Evolutionary conservation across 64 coral and sea anemone genomes (phyloP).

Genomic region (Dendronephthya gigantea): DNA sequence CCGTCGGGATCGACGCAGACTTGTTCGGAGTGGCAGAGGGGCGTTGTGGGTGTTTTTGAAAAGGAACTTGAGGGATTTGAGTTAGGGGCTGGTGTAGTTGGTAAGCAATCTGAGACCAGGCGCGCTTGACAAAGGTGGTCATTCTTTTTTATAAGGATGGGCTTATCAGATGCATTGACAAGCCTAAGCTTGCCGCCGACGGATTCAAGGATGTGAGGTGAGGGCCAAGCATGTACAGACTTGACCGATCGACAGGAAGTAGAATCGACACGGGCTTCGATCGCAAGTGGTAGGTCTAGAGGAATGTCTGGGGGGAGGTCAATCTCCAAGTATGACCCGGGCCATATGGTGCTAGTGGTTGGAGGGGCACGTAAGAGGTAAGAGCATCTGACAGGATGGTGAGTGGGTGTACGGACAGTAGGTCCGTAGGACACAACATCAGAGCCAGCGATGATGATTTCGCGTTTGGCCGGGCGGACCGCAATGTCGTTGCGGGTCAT

Average conservation of each 20-base stretch:
- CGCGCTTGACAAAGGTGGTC: conserved; percentile 38
- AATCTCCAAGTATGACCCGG: conserved; percentile 29
- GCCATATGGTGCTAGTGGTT: conserved; percentile 32
- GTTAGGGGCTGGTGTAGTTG: not conserved
- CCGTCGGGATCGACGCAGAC: not conserved
- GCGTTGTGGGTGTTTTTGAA: not conserved
- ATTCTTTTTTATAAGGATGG: not conserved
- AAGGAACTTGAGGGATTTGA: not conserved
- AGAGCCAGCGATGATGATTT: conserved; percentile 23
- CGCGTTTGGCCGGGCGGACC: conserved; percentile 26
- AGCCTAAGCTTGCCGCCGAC: conserved; percentile 25
- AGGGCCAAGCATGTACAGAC: conserved; percentile 28
- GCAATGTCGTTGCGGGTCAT: conserved; percentile 30
- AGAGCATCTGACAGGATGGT: not conserved
- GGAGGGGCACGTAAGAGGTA: conserved; percentile 15
- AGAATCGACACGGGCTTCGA: conserved; percentile 17
- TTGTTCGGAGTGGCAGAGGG: not conserved
- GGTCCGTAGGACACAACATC: not conserved
- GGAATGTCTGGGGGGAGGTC: conserved; percentile 27
- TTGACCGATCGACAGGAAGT: conserved; percentile 19
- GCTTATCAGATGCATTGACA: too few relatives aligned
- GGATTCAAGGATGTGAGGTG: conserved; percentile 24
- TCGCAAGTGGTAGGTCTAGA: conserved; percentile 23
- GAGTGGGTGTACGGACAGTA: not conserved
- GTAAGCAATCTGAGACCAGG: not conserved